Base-by-base conservation (phyloP, 1,140 invertebrate species). In the Platyura marginata region DNA sequence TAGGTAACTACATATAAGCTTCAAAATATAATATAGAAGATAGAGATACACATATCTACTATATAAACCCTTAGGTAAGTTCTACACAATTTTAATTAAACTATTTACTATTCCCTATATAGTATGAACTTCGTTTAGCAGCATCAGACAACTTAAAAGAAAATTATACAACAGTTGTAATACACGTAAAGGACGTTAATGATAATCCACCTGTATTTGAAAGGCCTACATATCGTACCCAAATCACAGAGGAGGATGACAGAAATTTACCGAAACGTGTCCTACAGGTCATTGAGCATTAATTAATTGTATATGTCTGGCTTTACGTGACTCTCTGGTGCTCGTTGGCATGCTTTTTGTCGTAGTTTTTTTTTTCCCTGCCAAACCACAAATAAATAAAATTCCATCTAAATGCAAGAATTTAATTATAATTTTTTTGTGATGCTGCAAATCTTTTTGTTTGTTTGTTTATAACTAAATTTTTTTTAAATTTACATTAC, bases 201-300 rank as follows among this genome's bases (percentile, higher is more conserved):
- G 88, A 93, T 47, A 69, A 69, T 62, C 76, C 77, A 13, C 83
- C 84, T 2, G 80, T 84, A 44, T 94, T 93, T 63, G 88, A 94
- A 64, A 71, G 88, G 47, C 89, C 89, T 21, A 92, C 86, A 39
- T 94, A 93, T 66, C 75, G 87, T 53, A 91, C 89, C 8, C 88
- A 92, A 66, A 94, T 94, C 62, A 93, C 87, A 3, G 89, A 93
- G 62, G 90, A 93, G 64, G 88, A 93, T 59, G 89, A 93, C 69
- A 72, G 88, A 48, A 91, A 88, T 65, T 72, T 94, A 51, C 90
- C 90, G 42, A 93, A 93, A 67, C 77, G 85, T 47, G 84, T 94
- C 44, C 69, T 94, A 48, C 82, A 88, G 87, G 90, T 89, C 74
- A 64, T 22, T 40, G 38, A 38, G 4, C 16, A 20, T 18, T 18